Base-by-base conservation (phyloP, 2,888 invertebrate genomes). In the Ophonus ardosiacus region DNA sequence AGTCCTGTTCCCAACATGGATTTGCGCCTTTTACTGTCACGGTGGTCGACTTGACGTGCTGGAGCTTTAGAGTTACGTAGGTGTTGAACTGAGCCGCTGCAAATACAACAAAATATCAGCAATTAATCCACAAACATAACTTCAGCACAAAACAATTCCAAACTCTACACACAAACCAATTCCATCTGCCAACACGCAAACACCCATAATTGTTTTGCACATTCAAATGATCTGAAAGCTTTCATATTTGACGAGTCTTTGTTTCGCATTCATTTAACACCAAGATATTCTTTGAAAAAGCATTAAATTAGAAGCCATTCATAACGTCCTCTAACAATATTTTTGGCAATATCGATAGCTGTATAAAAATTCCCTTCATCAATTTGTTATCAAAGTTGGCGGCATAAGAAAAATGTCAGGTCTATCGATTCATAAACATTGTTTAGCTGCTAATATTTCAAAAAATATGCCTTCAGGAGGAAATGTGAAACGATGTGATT, bases 1-100 rank as follows among this genome's bases (percentile, higher is more conserved):
- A 99, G 93, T 99, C 98, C 93, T 98, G 98, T 92, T 98, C 98
- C 98, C 98, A 99, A 92, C 97, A 96, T 91, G 99, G 99, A 92
- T 96, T 96, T 91, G 96, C 95, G 90, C 99, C 99, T 94, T 98
- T 98, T 88, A 98, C 98, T 90, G 98, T 97, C 90, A 98, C 97
- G 90, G 98, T 99, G 88, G 98, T 98, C 87, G 98, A 98, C 93
- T 98, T 99, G 91, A 99, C 98, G 94, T 98, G 98, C 93, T 98
- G 98, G 88, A 99, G 95, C 92, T 98, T 99, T 90, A 99, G 94
- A 88, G 98, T 98, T 91, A 98, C 98, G 94, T 99, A 99, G 88
- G 98, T 97, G 93, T 98, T 98, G 93, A 97, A 97, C 92, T 98
- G 97, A 91, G 96, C 94, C 93, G 95, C 95, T 96, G 94, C 88